Conservation (phyloP, 2,797 vertebrate genomes). For the Crenichthys baileyi region DNA sequence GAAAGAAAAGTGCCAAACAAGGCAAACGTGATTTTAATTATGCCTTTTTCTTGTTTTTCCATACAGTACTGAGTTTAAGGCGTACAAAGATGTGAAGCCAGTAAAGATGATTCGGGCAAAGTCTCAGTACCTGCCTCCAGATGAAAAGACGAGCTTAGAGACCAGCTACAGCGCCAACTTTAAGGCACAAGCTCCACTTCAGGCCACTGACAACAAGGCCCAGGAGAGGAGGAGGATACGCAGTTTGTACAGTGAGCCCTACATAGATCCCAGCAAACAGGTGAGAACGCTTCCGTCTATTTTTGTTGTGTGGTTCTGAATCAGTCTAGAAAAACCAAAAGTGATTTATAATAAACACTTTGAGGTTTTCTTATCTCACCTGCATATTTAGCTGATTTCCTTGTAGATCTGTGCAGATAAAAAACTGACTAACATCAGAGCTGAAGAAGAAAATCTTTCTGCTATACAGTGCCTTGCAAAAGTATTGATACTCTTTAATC, state of each 20-base stretch:
- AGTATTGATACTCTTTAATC: background rate
- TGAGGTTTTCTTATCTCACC: background rate
- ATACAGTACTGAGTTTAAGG: constrained; percentile 92
- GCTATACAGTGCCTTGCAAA: background rate
- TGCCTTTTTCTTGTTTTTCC: constrained; percentile 14
- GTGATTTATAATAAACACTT: background rate
- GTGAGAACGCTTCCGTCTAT: constrained; percentile 74
- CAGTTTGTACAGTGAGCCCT: constrained; percentile 93
- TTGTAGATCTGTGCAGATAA: background rate
- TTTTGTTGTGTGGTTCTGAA: background rate
- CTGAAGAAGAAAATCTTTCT: background rate
- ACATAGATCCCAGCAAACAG: constrained; percentile 86
- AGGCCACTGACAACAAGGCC: constrained; percentile 85
- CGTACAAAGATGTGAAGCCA: constrained; percentile 91
- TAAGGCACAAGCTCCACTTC: constrained; percentile 85
- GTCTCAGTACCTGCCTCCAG: constrained; percentile 90
- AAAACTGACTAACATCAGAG: background rate
- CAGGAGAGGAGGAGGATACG: constrained; percentile 93
- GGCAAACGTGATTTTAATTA: background rate
- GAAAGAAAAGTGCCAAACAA: too few relatives aligned
- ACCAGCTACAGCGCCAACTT: constrained; percentile 96
- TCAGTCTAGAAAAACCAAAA: background rate
- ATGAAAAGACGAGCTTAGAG: constrained; percentile 87
- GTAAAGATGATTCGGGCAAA: constrained; percentile 89
- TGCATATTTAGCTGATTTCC: background rate